Conservation (phyloP, 2,113 vertebrate genomes). For the Rousettus leschenaultii region DNA sequence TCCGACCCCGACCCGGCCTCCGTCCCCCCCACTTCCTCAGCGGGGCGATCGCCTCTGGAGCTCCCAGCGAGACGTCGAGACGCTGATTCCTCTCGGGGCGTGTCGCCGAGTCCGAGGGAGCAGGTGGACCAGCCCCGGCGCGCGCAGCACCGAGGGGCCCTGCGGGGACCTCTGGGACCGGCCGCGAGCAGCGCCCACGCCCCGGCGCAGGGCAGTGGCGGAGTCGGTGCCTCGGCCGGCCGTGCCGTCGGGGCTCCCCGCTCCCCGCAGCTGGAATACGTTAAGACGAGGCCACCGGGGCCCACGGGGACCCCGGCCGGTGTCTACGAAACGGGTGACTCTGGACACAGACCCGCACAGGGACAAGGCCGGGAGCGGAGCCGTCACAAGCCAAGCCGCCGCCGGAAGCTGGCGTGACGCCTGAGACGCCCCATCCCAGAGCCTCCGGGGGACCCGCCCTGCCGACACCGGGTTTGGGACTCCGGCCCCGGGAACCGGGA, state of each 20-base stretch:
- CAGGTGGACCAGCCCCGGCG: fast-evolving
- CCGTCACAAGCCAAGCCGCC: neutral
- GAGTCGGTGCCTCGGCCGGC: no score
- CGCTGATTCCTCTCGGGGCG: neutral
- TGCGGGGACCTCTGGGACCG: fast-evolving
- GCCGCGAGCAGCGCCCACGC: fast-evolving
- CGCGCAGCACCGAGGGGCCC: slow-evolving; percentile 15
- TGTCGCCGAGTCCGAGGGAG: neutral
- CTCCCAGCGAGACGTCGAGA: neutral
- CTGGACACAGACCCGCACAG: neutral
- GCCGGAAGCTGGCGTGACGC: neutral
- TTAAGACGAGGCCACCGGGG: neutral
- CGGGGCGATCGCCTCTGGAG: neutral
- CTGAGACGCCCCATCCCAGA: fast-evolving
- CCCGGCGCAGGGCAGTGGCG: neutral
- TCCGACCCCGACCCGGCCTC: no score
- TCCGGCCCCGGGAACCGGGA: neutral
- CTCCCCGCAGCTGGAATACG: neutral
- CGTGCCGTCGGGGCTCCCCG: neutral
- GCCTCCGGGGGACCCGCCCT: neutral
- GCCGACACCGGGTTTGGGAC: no score
- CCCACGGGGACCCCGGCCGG: fast-evolving
- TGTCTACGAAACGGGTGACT: neutral
- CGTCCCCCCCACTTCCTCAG: neutral
- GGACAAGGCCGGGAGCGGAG: no score